Conservation (phyloP, 2,888 invertebrate species). For the Torymus auratus region DNA sequence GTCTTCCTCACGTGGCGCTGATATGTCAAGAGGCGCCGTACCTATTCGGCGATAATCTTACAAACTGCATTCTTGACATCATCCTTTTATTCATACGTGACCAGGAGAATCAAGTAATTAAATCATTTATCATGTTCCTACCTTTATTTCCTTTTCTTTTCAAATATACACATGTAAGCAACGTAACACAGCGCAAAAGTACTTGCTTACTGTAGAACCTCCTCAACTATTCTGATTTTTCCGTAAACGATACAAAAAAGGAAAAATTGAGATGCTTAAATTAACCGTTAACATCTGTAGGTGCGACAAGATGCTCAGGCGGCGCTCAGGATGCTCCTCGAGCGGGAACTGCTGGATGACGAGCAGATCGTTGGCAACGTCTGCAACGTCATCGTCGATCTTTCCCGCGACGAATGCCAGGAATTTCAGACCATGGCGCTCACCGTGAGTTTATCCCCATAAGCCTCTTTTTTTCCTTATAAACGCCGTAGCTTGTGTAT, state of each 20-base stretch:
- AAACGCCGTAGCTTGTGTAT: background rate
- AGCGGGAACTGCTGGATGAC: constrained; percentile 81
- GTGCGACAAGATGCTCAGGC: constrained; percentile 83
- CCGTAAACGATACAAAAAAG: too few relatives aligned
- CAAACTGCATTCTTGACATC: constrained; percentile 81
- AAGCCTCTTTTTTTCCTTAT: background rate
- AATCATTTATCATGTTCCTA: background rate
- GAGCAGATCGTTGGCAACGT: constrained; percentile 82
- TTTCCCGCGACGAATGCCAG: constrained; percentile 78
- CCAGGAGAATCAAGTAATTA: constrained; percentile 79
- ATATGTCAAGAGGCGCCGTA: constrained; percentile 80
- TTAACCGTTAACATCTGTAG: constrained; percentile 69
- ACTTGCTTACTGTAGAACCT: too few relatives aligned
- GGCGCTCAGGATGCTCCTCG: constrained; percentile 81
- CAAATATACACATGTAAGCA: too few relatives aligned
- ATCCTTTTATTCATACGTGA: constrained; percentile 81
- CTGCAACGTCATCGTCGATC: constrained; percentile 81
- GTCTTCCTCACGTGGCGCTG: constrained; percentile 82
- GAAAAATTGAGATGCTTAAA: too few relatives aligned
- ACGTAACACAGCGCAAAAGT: too few relatives aligned
- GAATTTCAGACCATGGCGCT: constrained; percentile 80
- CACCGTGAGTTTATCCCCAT: constrained; percentile 78
- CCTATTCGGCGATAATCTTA: constrained; percentile 74
- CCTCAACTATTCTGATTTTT: too few relatives aligned
- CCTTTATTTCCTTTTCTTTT: too few relatives aligned